These are phyloP conservation scores for Alethe diademata DNA, from an alignment of 2,113 vertebrate species.

Conservation along the genomic window DNA sequence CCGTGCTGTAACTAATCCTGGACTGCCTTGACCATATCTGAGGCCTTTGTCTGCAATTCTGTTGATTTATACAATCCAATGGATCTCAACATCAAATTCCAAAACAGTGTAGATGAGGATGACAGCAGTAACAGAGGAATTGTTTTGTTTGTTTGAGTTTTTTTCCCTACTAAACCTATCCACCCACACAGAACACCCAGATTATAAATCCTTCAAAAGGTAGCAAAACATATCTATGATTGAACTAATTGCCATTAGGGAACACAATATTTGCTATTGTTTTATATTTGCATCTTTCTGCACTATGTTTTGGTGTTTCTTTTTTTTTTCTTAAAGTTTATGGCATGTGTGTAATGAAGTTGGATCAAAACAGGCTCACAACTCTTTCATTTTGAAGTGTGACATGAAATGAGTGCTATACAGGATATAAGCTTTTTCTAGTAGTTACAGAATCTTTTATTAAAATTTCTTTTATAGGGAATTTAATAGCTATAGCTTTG, in stretches of 20 bases:
- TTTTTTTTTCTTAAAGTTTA: not conserved
- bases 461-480: not conserved
- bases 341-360: accelerated
- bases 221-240: not conserved
- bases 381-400: not conserved
- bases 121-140: not conserved
- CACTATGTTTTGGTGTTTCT: accelerated
- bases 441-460: not conserved
- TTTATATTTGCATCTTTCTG: not conserved
- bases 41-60: not conserved
- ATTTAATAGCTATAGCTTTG: not conserved
- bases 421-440: not conserved
- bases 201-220: not conserved
- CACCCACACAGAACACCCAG: not conserved
- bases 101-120: not conserved
- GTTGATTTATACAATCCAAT: not conserved
- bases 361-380: not conserved
- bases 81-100: not conserved
- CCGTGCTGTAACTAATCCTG: not conserved
- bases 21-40: not conserved
- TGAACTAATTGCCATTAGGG: not conserved
- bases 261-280: not conserved
- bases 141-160: accelerated
- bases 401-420: not conserved
- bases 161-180: not conserved